A percentile compares a stretch with the other conserved stretches of the same genome.
Conservation (phyloP, 2,888 invertebrate species). For the Tupiocoris notatus region DNA sequence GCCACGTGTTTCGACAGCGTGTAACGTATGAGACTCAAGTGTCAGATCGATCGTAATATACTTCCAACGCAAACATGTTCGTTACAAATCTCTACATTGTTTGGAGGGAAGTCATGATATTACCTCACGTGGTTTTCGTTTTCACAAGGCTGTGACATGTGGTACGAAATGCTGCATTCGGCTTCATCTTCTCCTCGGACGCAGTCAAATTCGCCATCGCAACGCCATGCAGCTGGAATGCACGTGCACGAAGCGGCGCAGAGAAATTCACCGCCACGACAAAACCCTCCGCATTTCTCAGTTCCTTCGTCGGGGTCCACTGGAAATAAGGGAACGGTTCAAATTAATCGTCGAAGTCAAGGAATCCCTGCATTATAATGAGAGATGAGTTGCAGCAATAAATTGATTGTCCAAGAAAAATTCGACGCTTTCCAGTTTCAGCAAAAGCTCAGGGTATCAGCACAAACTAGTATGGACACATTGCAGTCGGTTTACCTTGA, state of each 20-base stretch:
- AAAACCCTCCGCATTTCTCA: constrained; percentile 48
- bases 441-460: too few species aligned
- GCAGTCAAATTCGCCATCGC: constrained; percentile 63
- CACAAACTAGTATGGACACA: too few species aligned
- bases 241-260: constrained; percentile 66
- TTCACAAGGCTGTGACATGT: constrained; percentile 35
- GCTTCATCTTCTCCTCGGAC: constrained; percentile 73
- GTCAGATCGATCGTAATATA: too few species aligned
- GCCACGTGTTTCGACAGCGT: background rate
- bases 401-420: background rate
- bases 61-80: too few species aligned
- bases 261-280: constrained; percentile 57
- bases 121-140: constrained; percentile 46
- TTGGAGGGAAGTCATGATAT: too few species aligned
- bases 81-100: too few species aligned
- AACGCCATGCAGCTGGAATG: constrained; percentile 62
- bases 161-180: constrained; percentile 58
- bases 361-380: background rate
- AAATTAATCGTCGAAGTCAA: background rate
- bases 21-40: too few species aligned
- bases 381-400: background rate
- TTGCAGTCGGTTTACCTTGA: too few species aligned
- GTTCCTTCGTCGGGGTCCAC: constrained; percentile 44
- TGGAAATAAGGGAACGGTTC: too few species aligned
- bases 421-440: too few species aligned